Percentiles rank a stretch among this genome's conserved stretches.
Evolutionary conservation across 2,888 invertebrate genomes (phyloP).

Genomic region (Calephelis perditalis): DNA sequence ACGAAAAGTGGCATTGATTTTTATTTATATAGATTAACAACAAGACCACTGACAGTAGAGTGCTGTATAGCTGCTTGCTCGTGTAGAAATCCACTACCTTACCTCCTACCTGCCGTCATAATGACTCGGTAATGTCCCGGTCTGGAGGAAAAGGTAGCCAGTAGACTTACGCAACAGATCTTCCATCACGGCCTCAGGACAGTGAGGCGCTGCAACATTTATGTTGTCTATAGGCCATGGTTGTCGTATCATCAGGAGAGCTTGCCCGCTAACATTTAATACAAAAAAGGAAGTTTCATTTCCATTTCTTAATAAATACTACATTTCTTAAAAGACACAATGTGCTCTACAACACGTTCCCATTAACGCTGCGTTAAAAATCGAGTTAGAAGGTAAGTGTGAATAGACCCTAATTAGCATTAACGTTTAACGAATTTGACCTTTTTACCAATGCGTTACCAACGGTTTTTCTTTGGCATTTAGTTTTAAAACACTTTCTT

Average conservation of each 20-base stretch:
- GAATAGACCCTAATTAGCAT: conserved; percentile 4
- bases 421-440: background rate
- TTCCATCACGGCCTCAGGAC: background rate
- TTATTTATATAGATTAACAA: no score
- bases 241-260: background rate
- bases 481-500: background rate
- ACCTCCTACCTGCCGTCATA: background rate
- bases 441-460: background rate
- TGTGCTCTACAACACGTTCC: background rate
- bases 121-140: no score
- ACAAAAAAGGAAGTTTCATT: no score
- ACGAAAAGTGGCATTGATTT: no score
- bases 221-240: background rate
- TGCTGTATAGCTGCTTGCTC: no score
- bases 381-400: conserved; percentile 3
- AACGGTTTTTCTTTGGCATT: background rate
- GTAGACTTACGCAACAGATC: no score
- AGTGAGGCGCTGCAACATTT: background rate
- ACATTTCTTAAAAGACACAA: background rate
- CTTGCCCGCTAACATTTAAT: no score
- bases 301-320: background rate
- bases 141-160: no score
- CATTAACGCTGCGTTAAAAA: conserved; percentile 4
- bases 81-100: no score
- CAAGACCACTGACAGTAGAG: no score